Conservation (phyloP, 2,113 vertebrate species). For the Tympanuchus pallidicinctus region DNA sequence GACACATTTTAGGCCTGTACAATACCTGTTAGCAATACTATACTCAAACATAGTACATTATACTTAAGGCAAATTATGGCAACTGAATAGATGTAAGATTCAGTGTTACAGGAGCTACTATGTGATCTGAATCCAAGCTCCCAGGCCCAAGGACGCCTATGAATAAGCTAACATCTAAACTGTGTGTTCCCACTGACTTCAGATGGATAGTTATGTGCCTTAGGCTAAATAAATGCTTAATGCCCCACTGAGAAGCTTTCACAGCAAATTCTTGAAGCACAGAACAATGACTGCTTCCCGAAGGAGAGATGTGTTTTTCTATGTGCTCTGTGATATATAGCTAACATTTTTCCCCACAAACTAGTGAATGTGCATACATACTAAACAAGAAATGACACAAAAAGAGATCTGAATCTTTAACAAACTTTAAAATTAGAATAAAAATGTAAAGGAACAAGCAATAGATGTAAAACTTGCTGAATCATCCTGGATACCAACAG, state of each 20-base stretch:
- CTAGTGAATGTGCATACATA: neutral
- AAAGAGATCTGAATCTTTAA: neutral
- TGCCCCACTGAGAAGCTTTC: neutral
- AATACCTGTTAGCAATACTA: neutral
- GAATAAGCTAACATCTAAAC: neutral
- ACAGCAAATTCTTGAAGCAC: neutral
- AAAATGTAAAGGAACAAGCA: neutral
- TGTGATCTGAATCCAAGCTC: neutral
- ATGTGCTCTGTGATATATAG: neutral
- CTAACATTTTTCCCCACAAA: neutral
- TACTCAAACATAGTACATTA: neutral
- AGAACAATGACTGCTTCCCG: neutral
- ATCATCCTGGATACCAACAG: neutral
- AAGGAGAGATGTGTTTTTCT: neutral
- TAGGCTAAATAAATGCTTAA: neutral
- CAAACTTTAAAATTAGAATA: neutral
- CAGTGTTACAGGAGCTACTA: neutral
- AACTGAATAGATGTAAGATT: neutral
- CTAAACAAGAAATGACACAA: neutral
- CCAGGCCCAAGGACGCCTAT: neutral
- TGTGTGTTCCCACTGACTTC: neutral
- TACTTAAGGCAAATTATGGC: neutral
- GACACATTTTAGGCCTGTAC: neutral
- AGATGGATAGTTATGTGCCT: neutral
- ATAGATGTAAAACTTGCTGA: neutral